These are phyloP conservation scores for Trogon surrucura DNA, from an alignment of 2,113 vertebrate species.

Conservation along the genomic window DNA sequence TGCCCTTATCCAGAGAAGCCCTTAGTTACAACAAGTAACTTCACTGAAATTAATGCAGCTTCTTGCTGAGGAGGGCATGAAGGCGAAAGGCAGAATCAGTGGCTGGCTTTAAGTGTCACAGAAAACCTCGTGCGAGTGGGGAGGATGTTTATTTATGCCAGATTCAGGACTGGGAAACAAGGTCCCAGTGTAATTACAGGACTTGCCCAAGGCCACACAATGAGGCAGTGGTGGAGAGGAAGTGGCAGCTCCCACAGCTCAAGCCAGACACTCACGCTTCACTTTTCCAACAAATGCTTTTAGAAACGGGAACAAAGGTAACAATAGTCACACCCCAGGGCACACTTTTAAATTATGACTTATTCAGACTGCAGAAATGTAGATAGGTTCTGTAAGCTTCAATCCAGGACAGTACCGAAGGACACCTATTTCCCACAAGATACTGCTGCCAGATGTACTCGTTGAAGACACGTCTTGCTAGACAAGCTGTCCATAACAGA, in stretches of 20 bases:
- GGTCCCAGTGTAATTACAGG: not conserved
- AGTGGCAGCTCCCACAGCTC: not conserved
- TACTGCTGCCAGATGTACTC: not conserved
- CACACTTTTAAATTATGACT: not conserved
- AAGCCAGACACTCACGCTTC: rapidly evolving
- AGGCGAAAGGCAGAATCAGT: not conserved
- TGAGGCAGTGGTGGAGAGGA: not conserved
- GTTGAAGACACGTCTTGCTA: not conserved
- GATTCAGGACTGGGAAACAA: slow-evolving; percentile 17
- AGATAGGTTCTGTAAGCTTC: not conserved
- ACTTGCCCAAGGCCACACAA: not conserved
- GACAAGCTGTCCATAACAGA: not conserved
- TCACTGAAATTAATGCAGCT: not conserved
- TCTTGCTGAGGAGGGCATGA: not conserved
- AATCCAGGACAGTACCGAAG: not conserved
- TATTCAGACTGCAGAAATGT: not conserved
- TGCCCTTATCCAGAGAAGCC: not conserved
- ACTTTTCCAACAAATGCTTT: not conserved
- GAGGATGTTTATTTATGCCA: not conserved
- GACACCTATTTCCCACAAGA: not conserved
- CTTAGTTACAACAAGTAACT: not conserved
- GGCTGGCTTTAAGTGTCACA: not conserved
- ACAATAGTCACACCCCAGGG: not conserved
- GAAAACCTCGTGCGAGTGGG: not conserved
- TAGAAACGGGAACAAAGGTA: not conserved